Evolutionary conservation across 2,113 vertebrate genomes (phyloP).

Genomic region (Oxygymnocypris stewartii): DNA sequence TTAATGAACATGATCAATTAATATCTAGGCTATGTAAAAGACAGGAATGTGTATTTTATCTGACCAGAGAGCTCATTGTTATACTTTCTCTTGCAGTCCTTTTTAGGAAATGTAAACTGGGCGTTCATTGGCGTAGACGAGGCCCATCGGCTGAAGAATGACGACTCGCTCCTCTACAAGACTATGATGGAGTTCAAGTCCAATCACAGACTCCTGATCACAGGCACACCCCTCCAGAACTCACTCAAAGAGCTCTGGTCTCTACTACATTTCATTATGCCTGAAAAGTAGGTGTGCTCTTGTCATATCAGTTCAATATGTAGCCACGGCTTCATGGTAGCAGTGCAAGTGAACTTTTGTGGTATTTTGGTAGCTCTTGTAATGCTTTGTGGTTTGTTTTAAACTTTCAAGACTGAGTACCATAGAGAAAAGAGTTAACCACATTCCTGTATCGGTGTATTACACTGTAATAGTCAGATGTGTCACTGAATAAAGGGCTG

Average conservation of each 20-base stretch:
- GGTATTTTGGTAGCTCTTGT: neutral
- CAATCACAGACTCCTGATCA: conserved; percentile 96
- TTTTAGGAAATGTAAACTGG: conserved; percentile 94
- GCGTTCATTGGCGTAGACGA: conserved; percentile 96
- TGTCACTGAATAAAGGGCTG: neutral
- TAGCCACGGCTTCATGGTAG: too few species aligned
- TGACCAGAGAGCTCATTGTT: neutral
- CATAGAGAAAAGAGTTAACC: neutral
- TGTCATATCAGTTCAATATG: neutral
- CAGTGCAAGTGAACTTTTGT: neutral
- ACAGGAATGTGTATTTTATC: neutral
- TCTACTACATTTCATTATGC: conserved; percentile 98
- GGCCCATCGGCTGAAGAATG: conserved; percentile 97
- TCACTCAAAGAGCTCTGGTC: conserved; percentile 99
- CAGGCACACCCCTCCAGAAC: conserved; percentile 96
- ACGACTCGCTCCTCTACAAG: conserved; percentile 97
- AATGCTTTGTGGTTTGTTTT: neutral
- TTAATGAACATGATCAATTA: neutral
- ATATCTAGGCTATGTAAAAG: neutral
- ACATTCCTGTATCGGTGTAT: neutral
- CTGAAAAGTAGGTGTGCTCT: conserved; percentile 88
- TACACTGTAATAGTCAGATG: neutral
- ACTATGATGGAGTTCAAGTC: conserved; percentile 98
- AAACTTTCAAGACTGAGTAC: neutral
- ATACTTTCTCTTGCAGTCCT: conserved; percentile 76